phyloP scores from a whole-genome alignment of 2,113 vertebrate genomes.

The Percina caprodes region DNA sequence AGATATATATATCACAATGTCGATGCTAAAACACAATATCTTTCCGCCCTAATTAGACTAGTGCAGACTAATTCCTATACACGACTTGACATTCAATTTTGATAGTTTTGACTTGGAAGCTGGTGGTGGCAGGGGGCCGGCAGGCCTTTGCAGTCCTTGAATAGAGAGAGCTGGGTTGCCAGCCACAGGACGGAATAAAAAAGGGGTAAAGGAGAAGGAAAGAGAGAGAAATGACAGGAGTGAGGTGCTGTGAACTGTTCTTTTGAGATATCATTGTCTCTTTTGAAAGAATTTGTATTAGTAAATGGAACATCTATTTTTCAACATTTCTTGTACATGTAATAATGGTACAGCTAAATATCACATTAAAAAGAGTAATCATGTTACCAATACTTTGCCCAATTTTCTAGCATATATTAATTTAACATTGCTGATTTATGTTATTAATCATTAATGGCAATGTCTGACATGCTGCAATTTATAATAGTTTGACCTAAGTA shows the following conservation, averaged over 20 bases:
- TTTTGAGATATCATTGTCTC: constrained; percentile 7
- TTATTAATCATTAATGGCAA: not conserved
- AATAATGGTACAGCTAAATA: not conserved
- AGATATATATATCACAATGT: no score
- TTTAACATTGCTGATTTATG: not conserved
- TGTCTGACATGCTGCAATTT: not conserved
- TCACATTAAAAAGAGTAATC: not conserved
- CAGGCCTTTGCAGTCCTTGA: constrained; percentile 34
- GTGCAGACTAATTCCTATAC: not conserved
- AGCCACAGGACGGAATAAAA: constrained; percentile 41
- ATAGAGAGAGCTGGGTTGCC: constrained; percentile 27
- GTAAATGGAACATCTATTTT: not conserved
- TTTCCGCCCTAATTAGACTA: no score
- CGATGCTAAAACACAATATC: no score
- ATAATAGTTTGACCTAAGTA: not conserved
- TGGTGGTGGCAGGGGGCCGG: constrained; percentile 24
- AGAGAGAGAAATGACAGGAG: constrained; percentile 9
- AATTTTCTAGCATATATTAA: not conserved
- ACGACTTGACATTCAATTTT: constrained; percentile 32
- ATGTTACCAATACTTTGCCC: not conserved
- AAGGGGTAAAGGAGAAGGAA: not conserved
- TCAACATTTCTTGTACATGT: not conserved
- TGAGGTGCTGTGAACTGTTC: constrained; percentile 14
- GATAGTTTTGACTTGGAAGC: constrained; percentile 27
- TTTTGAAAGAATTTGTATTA: not conserved